Percentiles rank a stretch among this genome's conserved stretches.
Evolutionary conservation across 2,888 invertebrate species (phyloP).

Genomic region (Leucophenga maculata): DNA sequence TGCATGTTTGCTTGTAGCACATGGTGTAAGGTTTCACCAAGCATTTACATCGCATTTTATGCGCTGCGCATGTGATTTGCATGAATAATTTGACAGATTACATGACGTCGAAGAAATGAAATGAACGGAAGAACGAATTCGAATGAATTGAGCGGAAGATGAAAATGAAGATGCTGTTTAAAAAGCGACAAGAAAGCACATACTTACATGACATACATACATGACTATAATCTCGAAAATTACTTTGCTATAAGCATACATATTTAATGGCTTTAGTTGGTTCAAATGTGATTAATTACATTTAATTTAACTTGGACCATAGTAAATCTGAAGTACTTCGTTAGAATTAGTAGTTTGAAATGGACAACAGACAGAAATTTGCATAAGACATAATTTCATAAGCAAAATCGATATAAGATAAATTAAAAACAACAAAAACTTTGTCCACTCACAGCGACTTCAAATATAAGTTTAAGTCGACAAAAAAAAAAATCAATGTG

Average conservation of each 20-base stretch:
- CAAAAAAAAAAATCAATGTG: conserved; percentile 7
- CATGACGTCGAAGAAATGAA: conserved; percentile 34
- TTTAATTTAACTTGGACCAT: conserved; percentile 38
- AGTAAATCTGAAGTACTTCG: neutral
- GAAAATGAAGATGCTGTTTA: neutral
- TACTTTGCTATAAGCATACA: neutral
- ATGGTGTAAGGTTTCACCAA: conserved; percentile 10
- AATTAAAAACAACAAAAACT: neutral
- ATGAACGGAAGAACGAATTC: neutral
- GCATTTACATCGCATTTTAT: conserved; percentile 11
- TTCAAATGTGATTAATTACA: conserved; percentile 43
- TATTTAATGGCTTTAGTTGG: neutral
- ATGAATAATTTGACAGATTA: conserved; percentile 68
- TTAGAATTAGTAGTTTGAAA: neutral
- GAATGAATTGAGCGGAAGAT: neutral
- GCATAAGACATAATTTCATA: neutral
- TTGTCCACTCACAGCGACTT: no score
- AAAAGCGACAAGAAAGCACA: neutral
- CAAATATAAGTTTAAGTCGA: no score
- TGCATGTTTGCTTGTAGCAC: conserved; percentile 31
- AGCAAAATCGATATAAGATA: neutral
- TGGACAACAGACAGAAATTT: neutral
- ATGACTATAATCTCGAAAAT: conserved; percentile 10
- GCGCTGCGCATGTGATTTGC: conserved; percentile 50
- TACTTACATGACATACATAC: no score